These are phyloP conservation scores for Conomelus anceps DNA, from an alignment of 2,888 invertebrate species.

Conservation along the genomic window DNA sequence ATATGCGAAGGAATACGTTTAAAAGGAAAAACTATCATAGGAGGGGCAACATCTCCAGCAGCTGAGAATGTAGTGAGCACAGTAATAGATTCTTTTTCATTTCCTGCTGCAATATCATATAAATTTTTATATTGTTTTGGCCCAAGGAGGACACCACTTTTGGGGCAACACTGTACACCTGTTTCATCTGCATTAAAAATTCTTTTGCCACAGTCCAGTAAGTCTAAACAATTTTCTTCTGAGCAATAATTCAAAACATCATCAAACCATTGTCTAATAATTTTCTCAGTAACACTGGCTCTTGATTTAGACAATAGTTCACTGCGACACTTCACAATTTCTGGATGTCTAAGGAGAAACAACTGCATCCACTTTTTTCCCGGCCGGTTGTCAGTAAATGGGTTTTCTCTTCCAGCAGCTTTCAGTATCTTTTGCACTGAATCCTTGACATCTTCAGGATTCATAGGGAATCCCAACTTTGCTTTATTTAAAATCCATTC, in stretches of 20 bases:
- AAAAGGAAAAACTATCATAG: conserved; percentile 35
- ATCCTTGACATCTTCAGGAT: conserved; percentile 33
- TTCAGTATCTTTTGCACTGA: conserved; percentile 31
- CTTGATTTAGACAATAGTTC: conserved; percentile 4
- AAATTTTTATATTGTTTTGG: conserved; percentile 31
- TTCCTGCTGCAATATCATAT: conserved; percentile 27
- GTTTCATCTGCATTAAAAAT: conserved; percentile 35
- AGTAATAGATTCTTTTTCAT: conserved; percentile 33
- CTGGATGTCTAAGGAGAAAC: conserved; percentile 35
- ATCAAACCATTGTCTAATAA: conserved; percentile 33
- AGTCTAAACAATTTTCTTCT: conserved; percentile 24
- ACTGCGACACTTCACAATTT: conserved; percentile 28
- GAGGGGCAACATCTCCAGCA: conserved; percentile 30
- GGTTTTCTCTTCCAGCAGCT: conserved; percentile 28
- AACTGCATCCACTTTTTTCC: conserved; percentile 35
- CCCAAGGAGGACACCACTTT: conserved; percentile 30
- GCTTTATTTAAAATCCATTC: conserved; percentile 34
- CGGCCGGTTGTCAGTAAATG: conserved; percentile 33
- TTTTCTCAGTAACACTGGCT: conserved; percentile 33
- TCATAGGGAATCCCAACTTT: conserved; percentile 34
- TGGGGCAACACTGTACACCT: conserved; percentile 28
- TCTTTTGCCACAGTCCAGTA: conserved; percentile 17
- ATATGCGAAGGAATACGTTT: conserved; percentile 31
- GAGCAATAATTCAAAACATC: conserved; percentile 30
- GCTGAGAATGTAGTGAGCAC: conserved; percentile 26